Conservation (phyloP, 2,797 vertebrate species). For the Podarcis siculus region DNA sequence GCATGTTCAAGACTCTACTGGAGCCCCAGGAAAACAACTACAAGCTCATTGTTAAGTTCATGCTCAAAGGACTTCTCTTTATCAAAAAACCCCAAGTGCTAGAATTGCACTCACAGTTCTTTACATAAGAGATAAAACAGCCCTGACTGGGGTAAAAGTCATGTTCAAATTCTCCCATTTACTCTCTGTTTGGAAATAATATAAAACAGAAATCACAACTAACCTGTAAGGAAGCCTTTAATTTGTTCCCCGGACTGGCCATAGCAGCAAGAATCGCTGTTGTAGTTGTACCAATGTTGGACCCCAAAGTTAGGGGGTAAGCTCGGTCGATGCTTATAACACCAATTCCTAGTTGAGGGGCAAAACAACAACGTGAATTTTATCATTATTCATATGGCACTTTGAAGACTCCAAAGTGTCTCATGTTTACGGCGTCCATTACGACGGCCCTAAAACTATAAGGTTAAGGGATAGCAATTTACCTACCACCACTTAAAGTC, state of each 20-base stretch:
- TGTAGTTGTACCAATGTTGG: slow-evolving; percentile 97
- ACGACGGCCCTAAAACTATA: not conserved
- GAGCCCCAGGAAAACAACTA: too few species aligned
- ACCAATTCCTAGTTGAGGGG: slow-evolving; percentile 84
- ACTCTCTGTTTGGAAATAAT: not conserved
- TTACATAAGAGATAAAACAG: not conserved
- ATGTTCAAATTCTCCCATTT: not conserved
- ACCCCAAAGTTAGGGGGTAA: slow-evolving; percentile 93
- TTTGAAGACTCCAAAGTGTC: not conserved
- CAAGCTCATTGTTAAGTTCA: too few species aligned
- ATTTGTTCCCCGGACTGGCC: slow-evolving; percentile 87
- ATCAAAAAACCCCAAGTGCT: not conserved
- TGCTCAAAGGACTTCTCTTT: not conserved
- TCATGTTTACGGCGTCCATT: not conserved
- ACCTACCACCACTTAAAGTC: not conserved
- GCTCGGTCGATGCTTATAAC: slow-evolving; percentile 94
- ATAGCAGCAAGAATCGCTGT: slow-evolving; percentile 94
- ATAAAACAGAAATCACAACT: slow-evolving; percentile 51
- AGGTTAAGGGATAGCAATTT: not conserved
- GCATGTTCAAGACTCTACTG: too few species aligned
- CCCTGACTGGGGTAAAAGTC: not conserved
- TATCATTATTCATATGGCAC: not conserved
- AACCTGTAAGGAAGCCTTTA: slow-evolving; percentile 90
- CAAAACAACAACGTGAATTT: not conserved
- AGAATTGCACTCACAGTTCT: not conserved